phyloP scores from a whole-genome alignment of 2,888 invertebrate genomes.

The Enchytraeus crypticus region DNA sequence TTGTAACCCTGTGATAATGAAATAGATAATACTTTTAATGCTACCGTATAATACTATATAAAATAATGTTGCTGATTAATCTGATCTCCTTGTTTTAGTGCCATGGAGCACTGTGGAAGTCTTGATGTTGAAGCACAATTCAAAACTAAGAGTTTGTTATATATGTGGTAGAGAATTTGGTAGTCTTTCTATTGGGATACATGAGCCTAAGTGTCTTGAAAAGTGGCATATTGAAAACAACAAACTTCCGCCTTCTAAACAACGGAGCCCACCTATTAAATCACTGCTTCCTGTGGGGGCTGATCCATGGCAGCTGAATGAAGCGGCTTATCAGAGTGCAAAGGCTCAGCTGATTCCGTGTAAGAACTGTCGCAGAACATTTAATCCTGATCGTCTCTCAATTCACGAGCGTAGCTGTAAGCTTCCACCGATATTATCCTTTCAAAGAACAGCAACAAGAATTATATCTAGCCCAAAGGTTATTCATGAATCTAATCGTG shows the following conservation, averaged over 20 bases:
- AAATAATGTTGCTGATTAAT: too few species aligned
- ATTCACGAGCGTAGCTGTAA: constrained; percentile 58
- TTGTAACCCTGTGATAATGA: too few species aligned
- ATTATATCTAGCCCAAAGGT: too few species aligned
- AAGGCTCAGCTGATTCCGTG: constrained; percentile 56
- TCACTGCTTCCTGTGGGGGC: constrained; percentile 48
- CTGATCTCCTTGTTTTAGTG: too few species aligned
- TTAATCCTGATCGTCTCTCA: constrained; percentile 59
- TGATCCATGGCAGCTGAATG: constrained; percentile 38
- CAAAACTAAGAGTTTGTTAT: constrained; percentile 52
- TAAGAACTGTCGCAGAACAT: constrained; percentile 60
- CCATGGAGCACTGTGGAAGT: too few species aligned
- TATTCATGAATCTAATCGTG: too few species aligned
- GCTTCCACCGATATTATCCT: too few species aligned
- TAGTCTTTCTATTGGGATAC: constrained; percentile 58
- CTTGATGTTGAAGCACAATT: too few species aligned
- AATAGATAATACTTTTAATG: too few species aligned
- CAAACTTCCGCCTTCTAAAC: constrained; percentile 53
- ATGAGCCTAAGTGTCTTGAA: constrained; percentile 61
- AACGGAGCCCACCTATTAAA: constrained; percentile 56
- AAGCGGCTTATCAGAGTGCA: constrained; percentile 56
- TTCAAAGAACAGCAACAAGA: too few species aligned
- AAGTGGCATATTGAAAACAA: constrained; percentile 59
- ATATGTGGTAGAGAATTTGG: constrained; percentile 62
- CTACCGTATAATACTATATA: too few species aligned